Evolutionary conservation across 2,113 vertebrate species (phyloP).

Genomic region (Thinocorus orbignyianus): DNA sequence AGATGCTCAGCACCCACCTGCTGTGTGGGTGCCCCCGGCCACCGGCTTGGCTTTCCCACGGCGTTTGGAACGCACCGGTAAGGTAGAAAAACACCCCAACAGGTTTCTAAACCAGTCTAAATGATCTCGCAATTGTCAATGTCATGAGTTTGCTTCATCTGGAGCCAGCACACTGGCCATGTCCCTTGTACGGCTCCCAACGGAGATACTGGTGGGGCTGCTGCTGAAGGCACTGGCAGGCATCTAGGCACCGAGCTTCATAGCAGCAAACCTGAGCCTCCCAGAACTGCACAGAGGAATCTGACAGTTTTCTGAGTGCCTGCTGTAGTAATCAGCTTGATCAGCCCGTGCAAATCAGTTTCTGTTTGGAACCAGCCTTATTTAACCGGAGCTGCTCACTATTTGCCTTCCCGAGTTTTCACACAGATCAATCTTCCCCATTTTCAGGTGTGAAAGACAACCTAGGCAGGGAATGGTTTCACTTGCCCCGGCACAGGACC

Average conservation of each 20-base stretch:
- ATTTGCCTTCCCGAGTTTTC: constrained; percentile 33
- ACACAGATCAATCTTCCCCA: neutral
- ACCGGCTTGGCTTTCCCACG: rapidly evolving
- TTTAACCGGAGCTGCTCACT: neutral
- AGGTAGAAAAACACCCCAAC: rapidly evolving
- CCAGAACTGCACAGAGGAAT: neutral
- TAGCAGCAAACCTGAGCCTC: neutral
- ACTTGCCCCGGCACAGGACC: neutral
- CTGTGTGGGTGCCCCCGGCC: neutral
- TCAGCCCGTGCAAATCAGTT: constrained; percentile 56
- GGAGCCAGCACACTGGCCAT: rapidly evolving
- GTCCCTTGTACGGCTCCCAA: rapidly evolving
- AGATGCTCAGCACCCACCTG: neutral
- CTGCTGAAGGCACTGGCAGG: neutral
- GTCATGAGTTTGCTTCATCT: neutral
- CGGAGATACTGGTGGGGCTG: neutral
- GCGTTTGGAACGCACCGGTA: rapidly evolving
- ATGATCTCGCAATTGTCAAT: neutral
- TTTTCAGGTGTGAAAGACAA: constrained; percentile 12
- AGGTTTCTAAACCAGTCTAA: neutral
- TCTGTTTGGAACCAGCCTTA: constrained; percentile 42
- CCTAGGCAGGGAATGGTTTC: neutral
- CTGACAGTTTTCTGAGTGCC: neutral
- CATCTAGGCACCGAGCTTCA: neutral
- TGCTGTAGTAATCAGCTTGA: constrained; percentile 42